Base-by-base conservation (phyloP, 2,888 invertebrate genomes). In the Luperina nickerlii region DNA sequence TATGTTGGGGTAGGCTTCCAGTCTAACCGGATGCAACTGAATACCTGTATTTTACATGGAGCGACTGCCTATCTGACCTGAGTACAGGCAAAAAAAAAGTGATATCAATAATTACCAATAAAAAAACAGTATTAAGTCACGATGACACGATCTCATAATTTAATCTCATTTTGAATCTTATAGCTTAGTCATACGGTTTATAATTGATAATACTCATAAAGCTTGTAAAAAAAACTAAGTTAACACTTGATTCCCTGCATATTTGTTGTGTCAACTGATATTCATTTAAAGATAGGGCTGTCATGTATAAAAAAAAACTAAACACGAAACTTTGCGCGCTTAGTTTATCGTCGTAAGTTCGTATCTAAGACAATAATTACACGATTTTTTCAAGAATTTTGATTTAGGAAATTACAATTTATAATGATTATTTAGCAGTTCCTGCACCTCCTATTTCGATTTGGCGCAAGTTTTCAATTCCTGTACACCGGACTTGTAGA, bases 81-180 rank as follows among this genome's bases (percentile, higher is more conserved):
- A 32, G 11, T 48, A 13, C 20, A 71, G 1, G 9, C 11, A 20
- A 54, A 73, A 54, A 24, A 7, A 38, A 24, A 20, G 6, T 20
- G 32, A 45, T 75, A 51, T 76, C 76, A 51, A 11, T 74, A 51
- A 38, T n/a, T n/a, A n/a, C n/a, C n/a, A 48, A 11, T 51, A 57
- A 54, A 78, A 51, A 18, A 42, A 24, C 38, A 48, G 54, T 72
- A 81, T 72, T 71, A 2, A 32, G 18, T 51, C 9, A 38, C 20
- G 11, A 13, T 27, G 27, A 48, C 18, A 69, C 60, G 57, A 66
- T 51, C 57, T 81, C 57, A 54, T 63, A 5, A 63, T 48, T 48
- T 24, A 54, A 38, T 51, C 13, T 68, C 4, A 13, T 71, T 48
- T 65, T 57, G 11, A 38, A 57, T 32, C 20, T 18, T 79, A 65